Conservation (phyloP, 2,888 invertebrate species). For the Teleogryllus oceanicus region DNA sequence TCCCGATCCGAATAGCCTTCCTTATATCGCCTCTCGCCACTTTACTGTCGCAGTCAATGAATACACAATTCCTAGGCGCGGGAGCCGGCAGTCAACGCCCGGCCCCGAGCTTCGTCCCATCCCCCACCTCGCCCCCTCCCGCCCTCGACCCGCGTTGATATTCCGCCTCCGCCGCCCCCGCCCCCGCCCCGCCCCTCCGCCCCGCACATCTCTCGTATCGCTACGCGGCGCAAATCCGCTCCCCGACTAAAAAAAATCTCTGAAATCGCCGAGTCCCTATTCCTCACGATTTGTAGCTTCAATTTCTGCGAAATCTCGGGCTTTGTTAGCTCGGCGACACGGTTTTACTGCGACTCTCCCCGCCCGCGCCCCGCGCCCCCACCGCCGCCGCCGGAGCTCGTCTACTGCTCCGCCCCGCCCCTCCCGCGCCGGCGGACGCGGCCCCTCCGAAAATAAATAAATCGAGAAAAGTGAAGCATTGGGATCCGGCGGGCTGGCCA, state of each 20-base stretch:
- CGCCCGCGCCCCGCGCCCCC: not conserved
- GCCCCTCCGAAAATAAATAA: slow-evolving; percentile 18
- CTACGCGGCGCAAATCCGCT: not conserved
- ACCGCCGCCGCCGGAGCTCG: not conserved
- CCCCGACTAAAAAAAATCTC: not conserved
- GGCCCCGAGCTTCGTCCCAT: too few species aligned
- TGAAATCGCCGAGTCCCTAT: not conserved
- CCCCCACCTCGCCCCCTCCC: not conserved
- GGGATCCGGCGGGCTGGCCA: not conserved
- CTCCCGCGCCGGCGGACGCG: not conserved
- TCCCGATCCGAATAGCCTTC: not conserved
- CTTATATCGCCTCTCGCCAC: not conserved
- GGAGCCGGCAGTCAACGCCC: not conserved
- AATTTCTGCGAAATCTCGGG: slow-evolving; percentile 6
- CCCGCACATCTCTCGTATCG: not conserved
- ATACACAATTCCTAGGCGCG: not conserved
- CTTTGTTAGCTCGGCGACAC: slow-evolving; percentile 10
- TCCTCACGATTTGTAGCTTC: slow-evolving; percentile 18
- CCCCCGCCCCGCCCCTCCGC: not conserved
- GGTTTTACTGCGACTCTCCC: slow-evolving; percentile 10
- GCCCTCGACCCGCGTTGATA: not conserved
- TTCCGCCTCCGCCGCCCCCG: not conserved
- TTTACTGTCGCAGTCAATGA: slow-evolving; percentile 18
- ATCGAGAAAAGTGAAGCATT: slow-evolving; percentile 7
- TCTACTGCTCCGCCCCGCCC: not conserved